Conservation (phyloP, 35 echinoderm and acorn worm genomes). For the Diadema setosum region DNA sequence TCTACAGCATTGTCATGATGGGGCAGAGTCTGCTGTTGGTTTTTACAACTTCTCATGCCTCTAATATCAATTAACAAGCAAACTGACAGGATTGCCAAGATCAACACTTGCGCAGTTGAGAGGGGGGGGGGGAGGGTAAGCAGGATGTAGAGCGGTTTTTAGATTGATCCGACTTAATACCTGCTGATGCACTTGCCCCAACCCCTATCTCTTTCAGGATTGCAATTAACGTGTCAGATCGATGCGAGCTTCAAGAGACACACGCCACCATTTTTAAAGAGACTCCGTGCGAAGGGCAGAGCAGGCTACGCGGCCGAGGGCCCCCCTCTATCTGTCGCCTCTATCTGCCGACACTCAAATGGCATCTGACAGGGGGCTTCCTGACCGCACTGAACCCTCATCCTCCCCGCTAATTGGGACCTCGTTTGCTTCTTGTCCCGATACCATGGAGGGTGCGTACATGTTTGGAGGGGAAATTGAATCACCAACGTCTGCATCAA, state of each 20-base stretch:
- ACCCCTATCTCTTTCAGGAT: neutral
- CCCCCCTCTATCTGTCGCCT: neutral
- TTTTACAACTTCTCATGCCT: too few relatives aligned
- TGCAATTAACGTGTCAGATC: neutral
- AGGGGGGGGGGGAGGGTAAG: neutral
- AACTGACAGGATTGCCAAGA: too few relatives aligned
- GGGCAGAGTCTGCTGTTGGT: too few relatives aligned
- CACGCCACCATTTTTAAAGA: neutral
- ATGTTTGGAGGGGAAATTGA: neutral
- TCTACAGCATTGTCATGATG: too few relatives aligned
- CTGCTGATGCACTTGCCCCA: neutral
- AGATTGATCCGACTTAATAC: neutral
- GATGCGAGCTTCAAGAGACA: neutral
- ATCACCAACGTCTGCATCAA: neutral
- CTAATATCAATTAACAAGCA: too few relatives aligned
- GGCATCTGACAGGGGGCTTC: slow-evolving; percentile 5
- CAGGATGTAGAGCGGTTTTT: neutral
- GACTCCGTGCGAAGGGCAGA: neutral
- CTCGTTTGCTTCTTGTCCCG: neutral
- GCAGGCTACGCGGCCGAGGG: neutral
- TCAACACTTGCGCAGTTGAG: too few relatives aligned
- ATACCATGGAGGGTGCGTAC: neutral
- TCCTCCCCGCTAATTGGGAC: neutral
- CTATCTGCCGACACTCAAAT: slow-evolving; percentile 9
- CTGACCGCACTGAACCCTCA: neutral